phyloP scores from a whole-genome alignment of 2,888 invertebrate species.

The Lithosia quadra region DNA sequence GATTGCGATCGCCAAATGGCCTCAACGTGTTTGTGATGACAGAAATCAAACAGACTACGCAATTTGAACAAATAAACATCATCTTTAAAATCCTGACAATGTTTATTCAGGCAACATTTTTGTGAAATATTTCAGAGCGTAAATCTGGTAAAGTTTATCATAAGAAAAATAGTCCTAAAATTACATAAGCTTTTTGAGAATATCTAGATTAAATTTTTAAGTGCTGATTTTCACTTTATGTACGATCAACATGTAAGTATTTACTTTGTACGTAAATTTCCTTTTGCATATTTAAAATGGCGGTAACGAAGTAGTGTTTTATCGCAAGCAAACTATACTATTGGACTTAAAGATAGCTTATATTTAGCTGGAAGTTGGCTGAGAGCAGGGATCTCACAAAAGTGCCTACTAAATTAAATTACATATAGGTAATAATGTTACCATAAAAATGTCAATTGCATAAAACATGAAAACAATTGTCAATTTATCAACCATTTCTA shows the following conservation, averaged over 20 bases:
- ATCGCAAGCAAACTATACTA: neutral
- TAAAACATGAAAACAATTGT: neutral
- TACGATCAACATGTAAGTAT: too few relatives aligned
- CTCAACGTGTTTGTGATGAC: neutral
- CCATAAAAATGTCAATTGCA: too few relatives aligned
- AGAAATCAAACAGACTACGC: neutral
- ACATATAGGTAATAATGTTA: too few relatives aligned
- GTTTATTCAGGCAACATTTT: slow-evolving; percentile 5
- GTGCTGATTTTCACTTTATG: neutral
- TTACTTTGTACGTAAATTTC: too few relatives aligned
- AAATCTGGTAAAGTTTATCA: slow-evolving; percentile 1
- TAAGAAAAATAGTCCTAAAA: neutral
- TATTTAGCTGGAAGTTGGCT: too few relatives aligned
- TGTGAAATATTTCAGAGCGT: neutral
- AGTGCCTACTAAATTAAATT: too few relatives aligned
- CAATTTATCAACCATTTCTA: neutral
- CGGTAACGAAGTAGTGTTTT: neutral
- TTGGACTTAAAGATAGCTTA: neutral
- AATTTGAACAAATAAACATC: slow-evolving; percentile 4
- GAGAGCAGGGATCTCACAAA: too few relatives aligned
- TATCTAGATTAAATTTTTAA: neutral
- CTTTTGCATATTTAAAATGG: neutral
- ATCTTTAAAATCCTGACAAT: neutral
- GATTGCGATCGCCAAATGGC: neutral
- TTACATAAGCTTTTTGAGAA: neutral